Percentiles rank a stretch among this genome's conserved stretches.
Conservation (phyloP, 2,888 invertebrate genomes). For the Gastracanthus pulcherrimus region DNA sequence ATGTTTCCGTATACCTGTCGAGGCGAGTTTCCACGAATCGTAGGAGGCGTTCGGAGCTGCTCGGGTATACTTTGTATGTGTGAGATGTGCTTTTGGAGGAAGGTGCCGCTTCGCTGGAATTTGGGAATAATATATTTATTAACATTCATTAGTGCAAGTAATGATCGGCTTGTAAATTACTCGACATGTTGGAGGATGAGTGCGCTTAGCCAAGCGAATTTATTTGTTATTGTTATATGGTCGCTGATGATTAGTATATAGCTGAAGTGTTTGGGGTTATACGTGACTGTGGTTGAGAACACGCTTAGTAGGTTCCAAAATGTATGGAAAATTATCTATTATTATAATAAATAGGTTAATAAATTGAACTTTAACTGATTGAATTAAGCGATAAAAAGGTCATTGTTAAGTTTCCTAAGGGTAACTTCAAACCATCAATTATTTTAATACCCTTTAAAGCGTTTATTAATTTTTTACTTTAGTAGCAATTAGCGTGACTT, state of each 20-base stretch:
- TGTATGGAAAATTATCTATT: background rate
- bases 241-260: background rate
- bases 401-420: too few species aligned
- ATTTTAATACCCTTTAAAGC: too few species aligned
- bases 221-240: constrained; percentile 20
- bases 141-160: constrained; percentile 46
- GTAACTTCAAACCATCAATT: too few species aligned
- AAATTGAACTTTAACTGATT: too few species aligned
- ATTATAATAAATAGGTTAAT: too few species aligned
- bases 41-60: too few species aligned
- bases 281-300: background rate
- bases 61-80: background rate
- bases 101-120: background rate
- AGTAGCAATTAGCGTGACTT: background rate
- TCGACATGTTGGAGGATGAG: background rate
- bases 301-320: too few species aligned
- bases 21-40: background rate
- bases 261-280: background rate
- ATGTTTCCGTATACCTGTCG: constrained; percentile 4
- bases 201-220: background rate
- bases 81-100: background rate
- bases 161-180: constrained; percentile 48
- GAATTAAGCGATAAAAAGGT: too few species aligned
- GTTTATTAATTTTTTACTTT: too few species aligned
- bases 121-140: constrained; percentile 42